Base-by-base conservation (phyloP, 2,113 vertebrate genomes). In the Vulpes vulpes region DNA sequence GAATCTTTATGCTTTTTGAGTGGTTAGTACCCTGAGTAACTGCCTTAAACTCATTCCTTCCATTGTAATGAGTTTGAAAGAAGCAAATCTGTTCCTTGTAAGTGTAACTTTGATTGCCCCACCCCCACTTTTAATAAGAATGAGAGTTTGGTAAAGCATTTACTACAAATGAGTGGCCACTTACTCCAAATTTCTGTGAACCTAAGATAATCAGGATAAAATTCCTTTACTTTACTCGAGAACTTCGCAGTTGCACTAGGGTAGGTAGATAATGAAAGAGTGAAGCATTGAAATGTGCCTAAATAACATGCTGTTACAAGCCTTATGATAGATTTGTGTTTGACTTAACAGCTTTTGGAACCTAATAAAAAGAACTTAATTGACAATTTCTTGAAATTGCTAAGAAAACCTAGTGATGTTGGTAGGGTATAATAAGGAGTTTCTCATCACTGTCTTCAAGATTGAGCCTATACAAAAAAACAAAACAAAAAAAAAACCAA, bases 341-440 rank as follows among this genome's bases (percentile, higher is more conserved):
- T 99, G 98, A 99, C 99, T 99, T 99, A 99, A 99, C 99, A 99
- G 98, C 99, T 99, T 99, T 99, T 99, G 99, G 99, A 99, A 99
- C 98, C 99, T 99, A 99, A 99, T 99, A 99, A 99, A 99, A 99
- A 99, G 99, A 99, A 99, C 99, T 99, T 99, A 99, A 99, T 99
- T 99, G 99, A 99, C 99, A 99, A 99, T 99, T 99, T 99, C 99
- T 99, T 98, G 99, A 99, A 99, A 99, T 99, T 99, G 99, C 99
- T 99, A 99, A 99, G 99, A 99, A 99, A 99, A 99, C 98, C 98
- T 98, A 98, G 98, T 99, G 99, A 99, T 99, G 99, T 99, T 99
- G 98, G 98, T 99, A 98, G 99, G 98, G 98, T 99, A 99, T 99
- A 99, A 99, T 99, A 99, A 99, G 99, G 99, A 99, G 98, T 99